Percentiles rank a stretch among this genome's conserved stretches.
Evolutionary conservation across 2,888 invertebrate genomes (phyloP).

Genomic region (Prosopocoilus inquinatus): DNA sequence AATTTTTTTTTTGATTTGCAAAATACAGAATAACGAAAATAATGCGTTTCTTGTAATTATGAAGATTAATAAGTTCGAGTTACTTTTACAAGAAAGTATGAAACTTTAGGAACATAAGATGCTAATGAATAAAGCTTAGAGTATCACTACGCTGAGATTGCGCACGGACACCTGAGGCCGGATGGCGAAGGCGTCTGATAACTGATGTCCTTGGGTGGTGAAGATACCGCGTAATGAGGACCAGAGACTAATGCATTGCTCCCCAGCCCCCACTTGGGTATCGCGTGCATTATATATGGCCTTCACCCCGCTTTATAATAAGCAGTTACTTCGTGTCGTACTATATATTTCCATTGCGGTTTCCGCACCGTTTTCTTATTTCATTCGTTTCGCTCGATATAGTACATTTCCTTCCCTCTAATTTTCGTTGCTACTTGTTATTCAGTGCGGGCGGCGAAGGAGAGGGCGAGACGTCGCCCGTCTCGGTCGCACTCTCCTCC

Average conservation of each 20-base stretch:
- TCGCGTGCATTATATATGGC: conserved; percentile 8
- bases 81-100: no score
- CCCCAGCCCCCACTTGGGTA: conserved; percentile 26
- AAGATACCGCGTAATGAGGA: conserved; percentile 27
- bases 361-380: conserved; percentile 32
- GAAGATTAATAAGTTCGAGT: no score
- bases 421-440: conserved; percentile 26
- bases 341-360: conserved; percentile 32
- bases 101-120: conserved; percentile 1
- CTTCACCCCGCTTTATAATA: conserved; percentile 26
- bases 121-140: conserved; percentile 13
- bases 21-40: no score
- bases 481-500: conserved; percentile 27
- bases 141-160: conserved; percentile 25
- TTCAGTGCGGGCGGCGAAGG: conserved; percentile 16
- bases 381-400: conserved; percentile 39
- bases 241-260: conserved; percentile 35
- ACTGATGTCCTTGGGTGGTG: conserved; percentile 6
- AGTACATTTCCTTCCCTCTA: conserved; percentile 38
- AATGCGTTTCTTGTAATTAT: no score
- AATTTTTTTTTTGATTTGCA: no score
- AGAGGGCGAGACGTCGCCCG: no score
- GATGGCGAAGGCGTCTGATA: conserved; percentile 2
- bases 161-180: conserved; percentile 29
- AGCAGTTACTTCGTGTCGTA: conserved; percentile 29